phyloP scores from a whole-genome alignment of 2,888 invertebrate genomes.

The Hyposoter didymator region DNA sequence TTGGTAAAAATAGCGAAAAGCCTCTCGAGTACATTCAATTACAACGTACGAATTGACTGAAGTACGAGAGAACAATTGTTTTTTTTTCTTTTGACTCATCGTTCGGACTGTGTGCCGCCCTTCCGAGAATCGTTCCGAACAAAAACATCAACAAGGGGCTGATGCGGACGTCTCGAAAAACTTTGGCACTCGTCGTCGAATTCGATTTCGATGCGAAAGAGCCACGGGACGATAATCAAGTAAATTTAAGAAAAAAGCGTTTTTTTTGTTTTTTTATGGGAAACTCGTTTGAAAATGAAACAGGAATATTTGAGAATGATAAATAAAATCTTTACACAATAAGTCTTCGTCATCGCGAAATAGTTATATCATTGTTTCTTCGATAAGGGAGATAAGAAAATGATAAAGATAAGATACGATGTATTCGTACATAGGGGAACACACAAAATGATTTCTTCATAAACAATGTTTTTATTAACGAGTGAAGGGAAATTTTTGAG shows the following conservation, averaged over 20 bases:
- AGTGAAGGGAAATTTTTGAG: background rate
- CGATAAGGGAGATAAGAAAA: slow-evolving; percentile 27
- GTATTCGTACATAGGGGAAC: background rate
- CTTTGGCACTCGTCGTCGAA: background rate
- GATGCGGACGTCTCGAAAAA: background rate
- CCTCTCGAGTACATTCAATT: background rate
- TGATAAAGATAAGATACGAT: slow-evolving; percentile 16
- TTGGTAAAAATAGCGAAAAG: background rate
- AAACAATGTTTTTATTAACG: background rate
- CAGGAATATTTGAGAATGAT: background rate
- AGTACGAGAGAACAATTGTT: background rate
- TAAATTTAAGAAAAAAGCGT: background rate
- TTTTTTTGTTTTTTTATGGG: slow-evolving; percentile 9
- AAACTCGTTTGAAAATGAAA: background rate
- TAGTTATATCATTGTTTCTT: background rate
- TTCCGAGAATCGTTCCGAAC: slow-evolving; percentile 1
- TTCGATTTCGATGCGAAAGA: background rate
- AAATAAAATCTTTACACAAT: background rate
- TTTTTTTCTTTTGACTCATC: background rate
- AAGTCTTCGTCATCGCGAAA: background rate
- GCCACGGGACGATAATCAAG: background rate
- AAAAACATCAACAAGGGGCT: slow-evolving; percentile 12
- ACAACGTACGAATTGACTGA: background rate
- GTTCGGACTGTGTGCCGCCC: background rate
- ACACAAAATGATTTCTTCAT: background rate